These are phyloP conservation scores for Venustaconcha ellipsiformis DNA, from an alignment of 1,140 invertebrate species.

Conservation along the genomic window DNA sequence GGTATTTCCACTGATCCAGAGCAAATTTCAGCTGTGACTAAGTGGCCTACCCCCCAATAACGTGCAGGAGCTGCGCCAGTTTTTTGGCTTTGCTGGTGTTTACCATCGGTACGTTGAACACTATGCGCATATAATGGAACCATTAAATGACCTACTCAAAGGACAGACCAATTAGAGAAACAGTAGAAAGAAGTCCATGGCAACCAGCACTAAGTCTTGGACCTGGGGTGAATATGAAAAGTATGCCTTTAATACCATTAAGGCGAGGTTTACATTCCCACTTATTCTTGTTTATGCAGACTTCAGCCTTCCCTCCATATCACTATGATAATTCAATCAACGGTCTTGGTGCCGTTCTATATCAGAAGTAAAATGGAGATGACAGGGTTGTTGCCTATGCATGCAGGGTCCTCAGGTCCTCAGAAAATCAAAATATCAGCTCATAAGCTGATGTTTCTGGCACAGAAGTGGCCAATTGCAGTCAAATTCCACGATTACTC, in stretches of 20 bases:
- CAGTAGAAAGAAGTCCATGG: no score
- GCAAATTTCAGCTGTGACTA: no score
- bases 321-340: constrained; percentile 37
- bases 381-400: constrained; percentile 37
- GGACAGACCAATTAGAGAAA: no score
- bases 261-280: constrained; percentile 15
- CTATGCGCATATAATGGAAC: no score
- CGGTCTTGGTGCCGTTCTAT: constrained; percentile 48
- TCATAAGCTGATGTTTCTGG: constrained; percentile 22
- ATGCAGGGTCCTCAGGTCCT: constrained; percentile 19
- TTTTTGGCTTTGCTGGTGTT: no score
- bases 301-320: constrained; percentile 22
- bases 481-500: constrained; percentile 26
- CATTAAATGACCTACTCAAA: no score
- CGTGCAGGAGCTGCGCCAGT: no score
- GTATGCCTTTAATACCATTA: constrained; percentile 14
- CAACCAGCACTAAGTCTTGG: no score
- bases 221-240: no score
- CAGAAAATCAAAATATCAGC: constrained; percentile 27
- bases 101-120: no score
- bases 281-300: constrained; percentile 40
- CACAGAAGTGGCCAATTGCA: constrained; percentile 13
- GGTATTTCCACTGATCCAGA: no score
- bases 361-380: constrained; percentile 40
- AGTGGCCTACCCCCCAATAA: no score